Conservation (phyloP, 2,888 invertebrate genomes). For the Chrysomela aeneicollis region DNA sequence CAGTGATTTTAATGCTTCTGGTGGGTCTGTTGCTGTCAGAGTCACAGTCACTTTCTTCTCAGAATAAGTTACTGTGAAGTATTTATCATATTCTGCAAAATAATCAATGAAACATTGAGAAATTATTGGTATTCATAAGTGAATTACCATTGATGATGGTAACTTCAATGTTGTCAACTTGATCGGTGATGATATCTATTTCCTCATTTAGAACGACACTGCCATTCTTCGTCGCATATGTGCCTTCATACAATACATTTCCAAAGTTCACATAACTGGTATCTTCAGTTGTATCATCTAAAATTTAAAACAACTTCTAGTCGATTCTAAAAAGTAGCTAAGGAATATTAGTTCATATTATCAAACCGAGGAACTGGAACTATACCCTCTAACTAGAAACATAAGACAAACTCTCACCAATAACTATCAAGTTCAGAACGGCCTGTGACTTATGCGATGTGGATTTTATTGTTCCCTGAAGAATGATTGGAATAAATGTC, state of each 20-base stretch:
- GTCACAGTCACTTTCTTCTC: slow-evolving; percentile 3
- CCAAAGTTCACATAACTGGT: slow-evolving; percentile 6
- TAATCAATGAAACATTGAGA: neutral
- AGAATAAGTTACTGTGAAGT: slow-evolving; percentile 1
- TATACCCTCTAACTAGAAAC: too few species aligned
- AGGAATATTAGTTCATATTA: too few species aligned
- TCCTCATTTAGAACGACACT: neutral
- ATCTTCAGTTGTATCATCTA: slow-evolving; percentile 16
- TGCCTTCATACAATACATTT: slow-evolving; percentile 5
- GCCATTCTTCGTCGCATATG: neutral
- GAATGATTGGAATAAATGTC: slow-evolving; percentile 13
- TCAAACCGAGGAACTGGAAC: too few species aligned
- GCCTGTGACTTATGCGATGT: slow-evolving; percentile 8
- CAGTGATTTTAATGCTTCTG: neutral
- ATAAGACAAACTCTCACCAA: slow-evolving; percentile 9
- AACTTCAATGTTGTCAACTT: slow-evolving; percentile 13
- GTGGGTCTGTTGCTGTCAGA: neutral
- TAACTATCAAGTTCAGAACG: slow-evolving; percentile 21
- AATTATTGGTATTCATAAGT: neutral
- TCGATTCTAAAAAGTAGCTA: too few species aligned
- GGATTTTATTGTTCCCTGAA: slow-evolving; percentile 17
- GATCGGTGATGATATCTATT: neutral
- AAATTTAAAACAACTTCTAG: too few species aligned
- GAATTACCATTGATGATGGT: slow-evolving; percentile 8
- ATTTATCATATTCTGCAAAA: slow-evolving; percentile 13